Base-by-base conservation (phyloP, 1,140 invertebrate genomes). In the Idris sp. region DNA sequence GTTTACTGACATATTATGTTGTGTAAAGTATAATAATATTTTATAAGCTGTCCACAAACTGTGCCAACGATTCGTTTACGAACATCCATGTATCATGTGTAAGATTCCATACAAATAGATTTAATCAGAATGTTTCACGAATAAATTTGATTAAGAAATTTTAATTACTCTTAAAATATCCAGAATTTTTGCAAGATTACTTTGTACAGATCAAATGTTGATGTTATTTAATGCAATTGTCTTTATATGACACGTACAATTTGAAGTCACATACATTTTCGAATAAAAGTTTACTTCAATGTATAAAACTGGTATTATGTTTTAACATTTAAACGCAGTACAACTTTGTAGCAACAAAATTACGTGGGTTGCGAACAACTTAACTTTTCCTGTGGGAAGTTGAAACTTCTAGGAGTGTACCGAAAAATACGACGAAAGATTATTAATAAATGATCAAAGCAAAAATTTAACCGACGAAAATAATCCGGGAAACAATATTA, bases 1-100 rank as follows among this genome's bases (percentile, higher is more conserved):
- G 38, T 59, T 36, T 53, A 53, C 46, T 51, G 15, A 19, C 51
- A 31, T 48, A 71, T 48, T 38, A 54, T 61, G 67, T 69, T 69
- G 28, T 71, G 48, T 6, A 49, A 61, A 46, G 26, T 51, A 28
- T n/a, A 4, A 58, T 41, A 25, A 51, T 68, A 71, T 71, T 71
- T 61, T 48, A 53, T 61, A 61, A 61, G 33, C 48, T 54, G 33
- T 10, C 8, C n/a, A n/a, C 8, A 4, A 46, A 2, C 4, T 4
- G 48, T 71, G 67, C 67, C 56, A 71, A 40, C 44, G 22, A 4
- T 18, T 38, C 15, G 14, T 49, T 59, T 59, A 28, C 13, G 36
- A 59, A 18, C 16, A 16, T 41, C 36, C 53, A 51, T 53, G 26
- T 59, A 49, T 10, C 19, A 25, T 13, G 4, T 38, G 8, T 36